Base-by-base conservation (phyloP, 1,140 invertebrate genomes). In the Brachionus paranguensis region DNA sequence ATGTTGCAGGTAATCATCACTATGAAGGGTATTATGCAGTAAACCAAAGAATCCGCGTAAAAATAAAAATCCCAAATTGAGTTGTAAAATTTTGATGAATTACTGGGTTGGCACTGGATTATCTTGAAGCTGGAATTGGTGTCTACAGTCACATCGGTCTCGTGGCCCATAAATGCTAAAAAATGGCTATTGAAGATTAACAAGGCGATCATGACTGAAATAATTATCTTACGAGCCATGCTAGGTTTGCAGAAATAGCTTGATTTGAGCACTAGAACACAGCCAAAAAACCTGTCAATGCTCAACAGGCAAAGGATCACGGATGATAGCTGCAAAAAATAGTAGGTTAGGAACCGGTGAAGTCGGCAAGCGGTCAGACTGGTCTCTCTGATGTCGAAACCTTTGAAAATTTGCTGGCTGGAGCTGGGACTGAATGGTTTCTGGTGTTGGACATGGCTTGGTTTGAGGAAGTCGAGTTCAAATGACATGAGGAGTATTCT, bases 1-100 rank as follows among this genome's bases (percentile, higher is more conserved):
- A 60, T 81, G n/a, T 81, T 81, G 27, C 78, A 81, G n/a, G 41
- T 81, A 24, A 81, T 81, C 78, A 81, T 81, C 8, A 81, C 43
- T 4, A 81, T 27, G 17, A 81, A 81, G 7, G 78, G 78, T 37
- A 81, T 33, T 60, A 81, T 81, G 11, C 78, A 81, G 14, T 81
- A 81, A 7, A 81, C 41, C 20, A 45, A 14, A 27, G 78, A 64
- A 17, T 81, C 78, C 1, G 33, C 17, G 27, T 81, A 81, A 81
- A 81, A 81, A n/a, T 81, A 81, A n/a, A 81, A 20, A 43, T 29
- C 27, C 78, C 78, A 81, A 5, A 81, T 43, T 41, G 27, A 14
- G 8, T 12, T 29, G 53, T 81, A 81, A 45, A 47, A 64, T n/a
- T 33, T 11, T 45, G 47, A 60, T 20, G 43, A 33, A 4, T 64